phyloP scores from a whole-genome alignment of 2,113 vertebrate species.

The Percina caprodes region DNA sequence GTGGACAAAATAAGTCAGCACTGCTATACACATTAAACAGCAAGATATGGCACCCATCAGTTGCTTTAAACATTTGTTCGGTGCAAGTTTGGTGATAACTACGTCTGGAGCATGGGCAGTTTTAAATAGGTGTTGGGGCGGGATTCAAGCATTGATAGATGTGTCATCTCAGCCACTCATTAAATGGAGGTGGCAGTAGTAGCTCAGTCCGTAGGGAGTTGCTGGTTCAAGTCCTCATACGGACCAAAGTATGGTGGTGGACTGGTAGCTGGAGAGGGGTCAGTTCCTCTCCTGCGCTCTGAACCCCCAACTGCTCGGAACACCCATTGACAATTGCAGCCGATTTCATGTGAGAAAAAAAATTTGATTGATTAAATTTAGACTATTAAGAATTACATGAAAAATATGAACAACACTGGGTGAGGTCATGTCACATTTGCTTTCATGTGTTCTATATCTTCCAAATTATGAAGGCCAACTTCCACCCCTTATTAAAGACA shows the following conservation, averaged over 20 bases:
- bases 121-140: not conserved
- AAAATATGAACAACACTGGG: not conserved
- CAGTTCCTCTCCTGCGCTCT: too few relatives aligned
- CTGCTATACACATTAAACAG: not conserved
- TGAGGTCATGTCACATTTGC: not conserved
- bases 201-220: too few relatives aligned
- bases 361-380: too few relatives aligned
- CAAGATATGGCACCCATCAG: not conserved
- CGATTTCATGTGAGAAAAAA: too few relatives aligned
- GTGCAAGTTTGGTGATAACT: not conserved
- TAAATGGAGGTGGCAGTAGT: too few relatives aligned
- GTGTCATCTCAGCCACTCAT: not conserved
- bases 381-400: not conserved
- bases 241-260: too few relatives aligned
- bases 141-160: not conserved
- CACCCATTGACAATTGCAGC: too few relatives aligned
- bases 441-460: not conserved
- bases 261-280: too few relatives aligned
- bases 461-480: not conserved
- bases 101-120: not conserved
- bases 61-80: not conserved
- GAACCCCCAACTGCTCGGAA: too few relatives aligned
- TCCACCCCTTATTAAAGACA: not conserved
- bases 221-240: too few relatives aligned
- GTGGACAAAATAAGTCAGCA: constrained; percentile 36